Conservation (phyloP, 2,113 vertebrate species). For the Crypturellus undulatus region DNA sequence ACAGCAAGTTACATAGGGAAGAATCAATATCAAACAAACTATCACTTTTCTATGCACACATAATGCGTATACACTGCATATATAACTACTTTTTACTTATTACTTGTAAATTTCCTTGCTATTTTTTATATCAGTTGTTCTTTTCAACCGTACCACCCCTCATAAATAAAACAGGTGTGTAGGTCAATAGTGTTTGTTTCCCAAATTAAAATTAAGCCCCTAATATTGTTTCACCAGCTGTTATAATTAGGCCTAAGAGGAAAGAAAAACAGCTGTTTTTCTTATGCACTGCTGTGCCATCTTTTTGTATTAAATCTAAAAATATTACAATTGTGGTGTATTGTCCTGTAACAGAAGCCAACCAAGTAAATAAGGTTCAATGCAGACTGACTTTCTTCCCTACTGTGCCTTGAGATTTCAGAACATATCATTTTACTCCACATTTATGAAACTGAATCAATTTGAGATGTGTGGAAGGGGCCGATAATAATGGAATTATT, state of each 20-base stretch:
- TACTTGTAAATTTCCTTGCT: neutral
- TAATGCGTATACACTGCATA: neutral
- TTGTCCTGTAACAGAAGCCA: neutral
- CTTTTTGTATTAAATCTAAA: slow-evolving; percentile 5
- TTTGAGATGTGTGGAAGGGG: neutral
- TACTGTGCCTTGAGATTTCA: slow-evolving; percentile 18
- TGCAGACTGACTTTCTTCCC: neutral
- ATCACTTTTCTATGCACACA: slow-evolving; percentile 23
- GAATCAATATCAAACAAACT: slow-evolving; percentile 20
- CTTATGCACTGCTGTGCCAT: neutral
- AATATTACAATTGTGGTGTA: neutral
- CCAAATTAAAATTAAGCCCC: slow-evolving; percentile 15
- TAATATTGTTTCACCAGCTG: slow-evolving; percentile 40
- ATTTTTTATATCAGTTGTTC: neutral
- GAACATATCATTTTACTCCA: neutral
- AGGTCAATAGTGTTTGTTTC: slow-evolving; percentile 19
- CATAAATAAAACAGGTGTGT: slow-evolving; percentile 37
- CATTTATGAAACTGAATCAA: neutral
- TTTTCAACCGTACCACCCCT: neutral
- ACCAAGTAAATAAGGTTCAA: neutral
- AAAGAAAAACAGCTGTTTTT: slow-evolving; percentile 33
- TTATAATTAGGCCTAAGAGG: slow-evolving; percentile 48
- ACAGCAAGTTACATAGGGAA: neutral
- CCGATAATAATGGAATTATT: neutral
- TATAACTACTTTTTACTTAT: neutral